Base-by-base conservation (phyloP, 2,113 vertebrate species). In the Capra hircus region DNA sequence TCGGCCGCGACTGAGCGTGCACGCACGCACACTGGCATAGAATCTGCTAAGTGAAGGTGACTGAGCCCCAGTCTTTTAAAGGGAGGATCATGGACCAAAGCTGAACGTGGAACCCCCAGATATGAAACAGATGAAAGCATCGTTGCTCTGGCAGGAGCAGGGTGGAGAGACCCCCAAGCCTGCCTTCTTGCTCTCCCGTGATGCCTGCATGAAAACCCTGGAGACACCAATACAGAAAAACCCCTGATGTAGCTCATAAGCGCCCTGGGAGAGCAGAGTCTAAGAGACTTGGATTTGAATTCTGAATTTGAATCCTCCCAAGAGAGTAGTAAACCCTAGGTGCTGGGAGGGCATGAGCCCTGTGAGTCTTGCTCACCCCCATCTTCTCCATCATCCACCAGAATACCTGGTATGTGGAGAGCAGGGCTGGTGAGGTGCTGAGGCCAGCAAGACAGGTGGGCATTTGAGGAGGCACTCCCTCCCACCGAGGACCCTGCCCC, bases 21-120 rank as follows among this genome's bases (percentile, higher is more conserved):
- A 25, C 0, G 36, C 40, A 27, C 0, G 12, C 40, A 7, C 71
- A 25, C 0, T 17, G 40, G 71, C 71, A 27, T 4, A 33, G 13
- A 71, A 1, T 9, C 9, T 43, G 48, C 11, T 28, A 53, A 19
- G 13, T 53, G 23, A 57, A 21, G 55, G 52, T n/a, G 50, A 67
- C 40, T 16, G 11, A 36, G 45, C 9, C 13, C 62, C 25, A 23
- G 27, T 78, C 19, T 60, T 80, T 67, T 52, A 25, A 87, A 48
- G 45, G 77, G 10, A 14, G 2, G 19, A 16, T 40, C 64, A 74
- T 5, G 21, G 9, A 88, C 45, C 27, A 7, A 81, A 33, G 27
- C 12, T 55, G 50, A 91, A 28, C 1, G 1, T 45, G 80, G 81
- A 43, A 4, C 36, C 9, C 19, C 4, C 28, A 11, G 40, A 4